Evolutionary conservation across 92 coral and sea anemone species (phyloP), one percentile per base, ranked within the genome.

Genomic region (Bergia puertoricense): DNA sequence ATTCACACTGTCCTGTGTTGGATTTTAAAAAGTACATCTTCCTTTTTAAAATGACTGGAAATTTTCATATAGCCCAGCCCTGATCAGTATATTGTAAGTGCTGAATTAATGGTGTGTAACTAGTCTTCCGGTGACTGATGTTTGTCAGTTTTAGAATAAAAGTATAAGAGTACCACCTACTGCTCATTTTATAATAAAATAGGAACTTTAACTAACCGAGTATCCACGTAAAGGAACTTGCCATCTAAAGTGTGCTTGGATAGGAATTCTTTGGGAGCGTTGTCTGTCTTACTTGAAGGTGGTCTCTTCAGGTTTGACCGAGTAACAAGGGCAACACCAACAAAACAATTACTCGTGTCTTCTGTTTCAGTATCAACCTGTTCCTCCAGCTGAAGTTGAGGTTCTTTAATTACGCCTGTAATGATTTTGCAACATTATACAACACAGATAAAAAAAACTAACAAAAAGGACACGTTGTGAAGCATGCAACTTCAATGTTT

Each of bases 211-310:
- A 74, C 89, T 85, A 76, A 96, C 99, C 95, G 89, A 37, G 99
- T 98, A 82, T 96, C 99, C 36, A 95, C 89, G 85, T 88, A 96
- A 46, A 96, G 92, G 80, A 96, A 96, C 82, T 96, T 95, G n/a
- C 99, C 99, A 92, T 96, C 98, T 84, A 96, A 82, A 74, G 94
- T 92, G 80, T 96, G 99, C 23, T 95, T 94, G 59, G 99, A 93
- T 7, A 87, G 78, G 79, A 92, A 96, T 76, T 96, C 95, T 22
- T 75, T 54, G 69, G 56, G 75, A 59, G 40, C 38, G 20, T 48
- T 72, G 39, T 86, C 75, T 38, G 30, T 57, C 85, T 81, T 76
- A 72, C 46, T 75, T 11, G 75, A 38, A 14, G 44, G 54, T 1
- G 81, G 74, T 45, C 87, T 72, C 45, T 71, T 73, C 14, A 57